Evolutionary conservation across 2,113 vertebrate species (phyloP).

Genomic region (human): GRCh38 chr2:17577001-17577500

Average conservation of each 20-base stretch:
- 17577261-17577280: slow-evolving; percentile 20
- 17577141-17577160: neutral
- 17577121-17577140: neutral
- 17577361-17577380: slow-evolving; percentile 17
- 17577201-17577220: neutral
- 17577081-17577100: neutral
- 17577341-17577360: neutral
- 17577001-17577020: neutral
- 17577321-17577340: slow-evolving; percentile 26
- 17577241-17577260: neutral
- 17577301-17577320: slow-evolving; percentile 20
- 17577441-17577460: slow-evolving; percentile 54
- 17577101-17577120: neutral
- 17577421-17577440: neutral
- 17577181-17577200: neutral
- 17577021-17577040: neutral
- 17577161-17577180: neutral
- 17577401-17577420: slow-evolving; percentile 32
- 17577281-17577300: slow-evolving; percentile 41
- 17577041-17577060: neutral
- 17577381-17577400: slow-evolving; percentile 21
- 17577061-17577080: neutral
- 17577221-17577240: neutral
- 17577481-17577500: slow-evolving; percentile 69
- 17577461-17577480: slow-evolving; percentile 71